Base-by-base conservation (phyloP, 2,113 vertebrate species). In the Orientallactaga bullata region DNA sequence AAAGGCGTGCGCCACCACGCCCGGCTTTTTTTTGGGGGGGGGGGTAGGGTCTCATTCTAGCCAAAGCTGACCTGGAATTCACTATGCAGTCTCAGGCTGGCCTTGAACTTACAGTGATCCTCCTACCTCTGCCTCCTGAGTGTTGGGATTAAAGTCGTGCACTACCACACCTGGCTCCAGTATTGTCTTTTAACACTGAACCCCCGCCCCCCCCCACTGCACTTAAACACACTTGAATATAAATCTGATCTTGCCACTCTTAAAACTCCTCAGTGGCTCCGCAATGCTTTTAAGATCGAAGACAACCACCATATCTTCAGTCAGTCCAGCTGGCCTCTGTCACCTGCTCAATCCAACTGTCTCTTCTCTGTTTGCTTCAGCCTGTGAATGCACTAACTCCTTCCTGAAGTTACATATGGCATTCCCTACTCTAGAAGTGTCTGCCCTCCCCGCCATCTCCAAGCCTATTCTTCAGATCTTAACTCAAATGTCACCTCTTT, bases 201-300 rank as follows among this genome's bases (percentile, higher is more conserved):
- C n/a, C n/a, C n/a, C n/a, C n/a, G n/a, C n/a, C n/a, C n/a, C n/a
- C n/a, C 42, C 42, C 42, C 42, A 47, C 8, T 47, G 42, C 42
- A 47, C 42, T 47, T 47, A 47, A 47, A 47, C 42, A 47, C 85
- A 42, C 74, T 88, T 66, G 69, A 74, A 80, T 68, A 12, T 37
- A 76, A 47, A 76, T 60, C 21, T 81, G 37, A 81, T 66, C 85
- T 60, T 68, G 55, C 28, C 78, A 35, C 13, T 76, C 69, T 86
- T 93, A 37, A 93, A 73, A 87, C n/a, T 42, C 39, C 15, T 81
- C 68, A 55, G 37, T 69, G 78, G 32, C 37, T 94, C 90, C 83
- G 37, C 65, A 66, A 1, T 37, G 51, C 30, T 88, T 94, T 92
- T 55, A 88, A 58, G 69, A 79, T n/a, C 82, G 39, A 47, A 94